A percentile compares a stretch with the other conserved stretches of the same genome.
Evolutionary conservation across 2,797 vertebrate genomes (phyloP).

Genomic region (Erethizon dorsatum): DNA sequence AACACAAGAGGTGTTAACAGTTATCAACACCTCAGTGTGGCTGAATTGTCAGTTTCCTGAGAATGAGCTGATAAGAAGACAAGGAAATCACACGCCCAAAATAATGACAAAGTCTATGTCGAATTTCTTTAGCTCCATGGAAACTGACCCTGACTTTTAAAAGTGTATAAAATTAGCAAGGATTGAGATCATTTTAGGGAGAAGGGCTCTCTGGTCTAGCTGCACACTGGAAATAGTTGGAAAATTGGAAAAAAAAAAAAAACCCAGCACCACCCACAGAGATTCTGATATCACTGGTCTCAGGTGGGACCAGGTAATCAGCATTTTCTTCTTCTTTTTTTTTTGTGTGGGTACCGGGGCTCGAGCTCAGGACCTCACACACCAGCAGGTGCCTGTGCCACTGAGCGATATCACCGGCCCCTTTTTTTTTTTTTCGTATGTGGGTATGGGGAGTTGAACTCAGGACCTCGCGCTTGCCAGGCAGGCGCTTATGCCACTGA

Average conservation of each 20-base stretch:
- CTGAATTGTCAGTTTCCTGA: constrained; percentile 66
- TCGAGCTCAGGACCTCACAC: too few relatives aligned
- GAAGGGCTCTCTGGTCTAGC: neutral
- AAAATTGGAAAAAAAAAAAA: neutral
- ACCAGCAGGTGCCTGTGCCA: too few relatives aligned
- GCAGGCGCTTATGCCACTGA: too few relatives aligned
- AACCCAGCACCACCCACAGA: neutral
- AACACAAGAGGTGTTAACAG: neutral
- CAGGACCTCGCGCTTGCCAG: too few relatives aligned
- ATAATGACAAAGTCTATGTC: constrained; percentile 59
- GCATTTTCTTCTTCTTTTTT: neutral
- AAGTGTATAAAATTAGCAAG: constrained; percentile 50
- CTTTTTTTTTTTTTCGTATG: too few relatives aligned
- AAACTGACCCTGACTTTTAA: constrained; percentile 47
- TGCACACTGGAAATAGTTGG: neutral
- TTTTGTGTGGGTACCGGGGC: too few relatives aligned
- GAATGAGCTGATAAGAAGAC: constrained; percentile 69
- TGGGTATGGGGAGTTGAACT: too few relatives aligned
- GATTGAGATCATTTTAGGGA: constrained; percentile 52
- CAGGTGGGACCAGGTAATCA: neutral
- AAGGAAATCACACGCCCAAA: constrained; percentile 53
- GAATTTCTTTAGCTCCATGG: constrained; percentile 53
- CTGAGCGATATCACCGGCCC: too few relatives aligned
- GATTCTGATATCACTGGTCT: neutral
- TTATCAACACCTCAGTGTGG: constrained; percentile 44